Conservation (phyloP, 2,888 invertebrate genomes). For the Pristionchus entomophagus region DNA sequence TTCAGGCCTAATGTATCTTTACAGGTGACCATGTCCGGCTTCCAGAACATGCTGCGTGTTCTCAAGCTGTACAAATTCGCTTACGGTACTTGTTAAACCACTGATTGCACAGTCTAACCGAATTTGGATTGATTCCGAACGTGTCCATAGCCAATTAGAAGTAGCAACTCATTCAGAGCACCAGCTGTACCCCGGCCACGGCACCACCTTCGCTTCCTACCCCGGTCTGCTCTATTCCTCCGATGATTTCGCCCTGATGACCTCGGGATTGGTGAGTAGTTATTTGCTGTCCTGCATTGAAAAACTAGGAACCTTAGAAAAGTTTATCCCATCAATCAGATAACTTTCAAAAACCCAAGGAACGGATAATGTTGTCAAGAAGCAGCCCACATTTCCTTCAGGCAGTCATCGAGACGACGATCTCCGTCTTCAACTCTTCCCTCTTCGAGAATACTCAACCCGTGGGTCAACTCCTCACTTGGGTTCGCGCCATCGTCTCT, state of each 20-base stretch:
- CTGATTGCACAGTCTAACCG: neutral
- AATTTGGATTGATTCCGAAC: neutral
- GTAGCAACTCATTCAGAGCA: conserved; percentile 54
- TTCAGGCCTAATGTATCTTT: neutral
- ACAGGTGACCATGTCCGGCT: conserved; percentile 73
- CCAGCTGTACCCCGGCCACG: conserved; percentile 77
- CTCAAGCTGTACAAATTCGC: conserved; percentile 81
- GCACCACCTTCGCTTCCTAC: conserved; percentile 74
- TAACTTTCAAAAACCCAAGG: neutral
- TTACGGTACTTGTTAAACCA: conserved; percentile 78
- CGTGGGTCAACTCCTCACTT: conserved; percentile 78
- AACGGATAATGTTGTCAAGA: neutral
- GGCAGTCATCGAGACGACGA: conserved; percentile 85
- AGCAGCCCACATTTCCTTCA: conserved; percentile 47
- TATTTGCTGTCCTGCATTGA: neutral
- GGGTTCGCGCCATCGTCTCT: conserved; percentile 87
- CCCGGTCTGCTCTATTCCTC: conserved; percentile 76
- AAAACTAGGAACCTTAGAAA: neutral
- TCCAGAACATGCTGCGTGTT: conserved; percentile 72
- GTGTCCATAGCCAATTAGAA: no score
- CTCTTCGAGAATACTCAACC: conserved; percentile 83
- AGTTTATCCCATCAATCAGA: neutral
- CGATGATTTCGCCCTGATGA: conserved; percentile 76
- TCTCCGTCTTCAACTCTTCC: conserved; percentile 84
- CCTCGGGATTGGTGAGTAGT: conserved; percentile 65